Conservation (phyloP, 2,797 vertebrate genomes). For the Lagorchestes hirsutus region DNA sequence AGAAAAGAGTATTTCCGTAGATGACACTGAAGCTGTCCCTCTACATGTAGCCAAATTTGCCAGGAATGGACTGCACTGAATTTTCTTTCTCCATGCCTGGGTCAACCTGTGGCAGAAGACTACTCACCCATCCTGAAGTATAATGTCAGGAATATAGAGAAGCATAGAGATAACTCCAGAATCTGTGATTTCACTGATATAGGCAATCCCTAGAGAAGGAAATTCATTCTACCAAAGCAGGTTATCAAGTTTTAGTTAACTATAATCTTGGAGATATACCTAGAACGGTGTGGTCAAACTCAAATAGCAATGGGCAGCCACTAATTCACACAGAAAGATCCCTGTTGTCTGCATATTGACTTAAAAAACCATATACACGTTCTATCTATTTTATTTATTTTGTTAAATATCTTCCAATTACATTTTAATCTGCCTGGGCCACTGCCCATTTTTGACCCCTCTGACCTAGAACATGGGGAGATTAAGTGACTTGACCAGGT, state of each 20-base stretch:
- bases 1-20: not conserved
- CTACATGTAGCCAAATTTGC: not conserved
- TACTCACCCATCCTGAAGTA: not conserved
- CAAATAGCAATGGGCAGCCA: not conserved
- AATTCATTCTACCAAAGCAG: not conserved
- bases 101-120: not conserved
- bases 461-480: not conserved
- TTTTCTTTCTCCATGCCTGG: not conserved
- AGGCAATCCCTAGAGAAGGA: not conserved
- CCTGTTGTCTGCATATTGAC: not conserved
- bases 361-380: not conserved
- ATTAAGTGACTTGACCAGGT: not conserved
- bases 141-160: not conserved
- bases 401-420: not conserved
- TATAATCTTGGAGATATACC: not conserved
- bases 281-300: not conserved
- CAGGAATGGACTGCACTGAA: not conserved
- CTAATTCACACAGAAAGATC: not conserved
- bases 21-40: not conserved
- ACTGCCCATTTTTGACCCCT: not conserved
- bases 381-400: not conserved
- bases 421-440: not conserved
- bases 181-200: not conserved
- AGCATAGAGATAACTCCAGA: not conserved
- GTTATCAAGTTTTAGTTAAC: not conserved